Evolutionary conservation across 2,888 invertebrate genomes (phyloP), one percentile per base, ranked within the genome.

Genomic region (Vannuccia rotundouncinata): DNA sequence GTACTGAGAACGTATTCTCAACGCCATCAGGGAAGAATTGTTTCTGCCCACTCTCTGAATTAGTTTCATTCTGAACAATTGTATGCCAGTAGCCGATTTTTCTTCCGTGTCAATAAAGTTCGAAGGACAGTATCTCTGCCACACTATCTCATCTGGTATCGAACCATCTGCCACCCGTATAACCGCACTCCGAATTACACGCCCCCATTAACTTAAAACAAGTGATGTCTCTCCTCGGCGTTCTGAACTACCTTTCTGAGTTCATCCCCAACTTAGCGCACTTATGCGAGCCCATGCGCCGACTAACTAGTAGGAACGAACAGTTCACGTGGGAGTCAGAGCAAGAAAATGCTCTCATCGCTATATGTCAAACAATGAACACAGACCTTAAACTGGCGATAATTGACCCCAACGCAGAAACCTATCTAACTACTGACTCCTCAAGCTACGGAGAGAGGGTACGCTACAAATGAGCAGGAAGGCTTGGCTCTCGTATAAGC

Each of bases 401-500:
- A 45, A 10, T 45, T 45, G 45, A 45, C 45, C 45, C 45, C 45
- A 45, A 45, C 45, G 45, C 45, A 45, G 45, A 45, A 45, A 45
- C 45, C 17, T 45, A 45, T 17, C 45, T 45, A 45, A 45, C 45
- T 45, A 45, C 45, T 45, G 45, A 45, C 45, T 45, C 45, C 17
- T 45, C 45, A 45, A 45, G 17, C 17, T 45, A 45, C 17, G 45
- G 45, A 45, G 45, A 10, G 17, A 17, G 45, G 45, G 5, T 27
- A 73, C 25, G 73, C 73, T 27, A 73, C 73, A 27, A 73, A 73
- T 73, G 73, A 73, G 25, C 22, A 22, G n/a, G 73, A 73, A 73
- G 73, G 22, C n/a, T 28, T 73, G 22, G 73, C 73, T 28, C 5
- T 22, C 25, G 29, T 73, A n/a, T 73, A n/a, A 73, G 73, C 73